Conservation (phyloP, 2,888 invertebrate genomes). For the Tetheella fluctuosa region DNA sequence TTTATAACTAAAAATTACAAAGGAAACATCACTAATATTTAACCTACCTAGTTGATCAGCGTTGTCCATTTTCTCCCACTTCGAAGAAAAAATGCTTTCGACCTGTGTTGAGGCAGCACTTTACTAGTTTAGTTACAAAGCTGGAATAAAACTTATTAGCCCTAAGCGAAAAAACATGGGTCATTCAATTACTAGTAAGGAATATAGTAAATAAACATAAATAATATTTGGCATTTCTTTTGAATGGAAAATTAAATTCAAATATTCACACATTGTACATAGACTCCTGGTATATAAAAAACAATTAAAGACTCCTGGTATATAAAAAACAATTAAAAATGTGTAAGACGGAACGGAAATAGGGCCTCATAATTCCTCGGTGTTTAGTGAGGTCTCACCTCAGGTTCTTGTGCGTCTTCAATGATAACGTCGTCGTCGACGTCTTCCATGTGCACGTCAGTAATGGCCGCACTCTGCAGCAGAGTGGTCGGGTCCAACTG, state of each 20-base stretch:
- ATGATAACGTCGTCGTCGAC: conserved; percentile 76
- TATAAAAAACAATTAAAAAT: not conserved
- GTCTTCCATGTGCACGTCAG: conserved; percentile 94
- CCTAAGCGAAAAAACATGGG: conserved; percentile 47
- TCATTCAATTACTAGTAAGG: conserved; percentile 19
- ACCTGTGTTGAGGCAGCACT: conserved; percentile 77
- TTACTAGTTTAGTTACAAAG: conserved; percentile 74
- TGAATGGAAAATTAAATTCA: not conserved
- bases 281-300: not conserved
- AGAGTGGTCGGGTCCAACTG: conserved; percentile 92
- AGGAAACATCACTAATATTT: conserved; percentile 38
- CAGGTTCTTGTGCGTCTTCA: conserved; percentile 68
- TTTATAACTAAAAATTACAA: conserved; percentile 24
- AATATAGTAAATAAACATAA: conserved; percentile 24
- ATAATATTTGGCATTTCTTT: conserved; percentile 14
- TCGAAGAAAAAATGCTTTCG: conserved; percentile 82
- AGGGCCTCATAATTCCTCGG: not conserved
- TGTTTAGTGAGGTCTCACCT: conserved; percentile 65
- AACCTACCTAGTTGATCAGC: conserved; percentile 93
- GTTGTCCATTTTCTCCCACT: conserved; percentile 95
- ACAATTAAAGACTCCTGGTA: too few species aligned
- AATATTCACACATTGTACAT: not conserved
- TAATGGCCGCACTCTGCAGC: conserved; percentile 92
- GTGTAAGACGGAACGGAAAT: not conserved
- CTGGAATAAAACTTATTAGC: conserved; percentile 78